Evolutionary conservation across 92 coral and sea anemone genomes (phyloP), one percentile per base, ranked within the genome.

Genomic region (Pocillopora grandis): DNA sequence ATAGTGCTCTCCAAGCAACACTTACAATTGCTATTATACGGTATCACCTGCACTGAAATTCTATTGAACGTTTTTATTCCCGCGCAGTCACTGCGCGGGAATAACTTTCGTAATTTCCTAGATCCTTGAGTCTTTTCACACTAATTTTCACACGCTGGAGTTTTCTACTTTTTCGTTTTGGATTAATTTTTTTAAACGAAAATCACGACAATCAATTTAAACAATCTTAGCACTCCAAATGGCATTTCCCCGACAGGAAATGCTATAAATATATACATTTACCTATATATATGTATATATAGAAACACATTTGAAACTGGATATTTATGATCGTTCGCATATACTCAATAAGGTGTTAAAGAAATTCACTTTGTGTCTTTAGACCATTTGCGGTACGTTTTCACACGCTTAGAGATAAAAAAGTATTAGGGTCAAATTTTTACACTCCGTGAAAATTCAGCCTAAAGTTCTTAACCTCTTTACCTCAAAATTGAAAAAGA

Each of bases 41-140:
- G 21, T 74, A 42, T 62, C 86, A 83, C 86, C 86, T 83, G 86
- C 75, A n/a, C 42, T 36, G 6, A 21, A 23, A 71, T 82, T 82
- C n/a, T 20, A 62, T 72, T 71, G 60, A 70, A 36, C 75, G 18
- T 69, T 27, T 35, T 48, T 42, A 15, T 55, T 73, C 80, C 55
- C 66, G n/a, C 65, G 12, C 72, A 13, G 18, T 49, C 31, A 27
- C 31, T 27, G 31, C 31, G 31, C 31, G 31, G 31, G 10, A 72
- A 72, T 23, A 73, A 52, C 15, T 27, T 62, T 62, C 55, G 35
- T 27, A 18, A 56, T 11, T 20, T 33, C 37, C 11, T 18, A 49
- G 12, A 12, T 35, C 14, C 33, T 36, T 69, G 27, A 13, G 72
- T 15, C 18, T 59, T 60, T 16, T 60, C 77, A 36, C 36, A 8